phyloP scores from a whole-genome alignment of 35 echinoderm and acorn worm species.

The Ophioderma brevispina region DNA sequence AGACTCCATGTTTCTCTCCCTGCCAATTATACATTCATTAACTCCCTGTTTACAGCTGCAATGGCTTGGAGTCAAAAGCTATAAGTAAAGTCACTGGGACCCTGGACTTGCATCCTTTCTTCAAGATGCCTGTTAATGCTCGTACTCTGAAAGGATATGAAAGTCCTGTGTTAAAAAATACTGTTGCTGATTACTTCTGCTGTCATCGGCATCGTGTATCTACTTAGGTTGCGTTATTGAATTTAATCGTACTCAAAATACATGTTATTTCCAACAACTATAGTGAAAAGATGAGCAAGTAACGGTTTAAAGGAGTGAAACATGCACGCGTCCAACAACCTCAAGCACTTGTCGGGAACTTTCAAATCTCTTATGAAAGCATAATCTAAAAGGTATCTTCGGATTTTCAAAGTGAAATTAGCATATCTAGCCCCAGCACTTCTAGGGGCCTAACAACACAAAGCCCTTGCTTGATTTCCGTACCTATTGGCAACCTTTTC shows the following conservation, averaged over 20 bases:
- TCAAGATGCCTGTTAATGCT: not conserved
- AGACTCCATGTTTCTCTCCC: not conserved
- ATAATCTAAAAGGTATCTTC: conserved; percentile 8
- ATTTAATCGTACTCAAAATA: too few species aligned
- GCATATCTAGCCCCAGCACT: not conserved
- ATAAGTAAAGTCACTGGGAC: not conserved
- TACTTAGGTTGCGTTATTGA: too few species aligned
- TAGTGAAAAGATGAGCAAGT: too few species aligned
- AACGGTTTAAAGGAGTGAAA: not conserved
- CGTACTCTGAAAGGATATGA: not conserved
- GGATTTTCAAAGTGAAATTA: not conserved
- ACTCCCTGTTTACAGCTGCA: not conserved
- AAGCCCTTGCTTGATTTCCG: not conserved
- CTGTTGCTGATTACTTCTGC: not conserved
- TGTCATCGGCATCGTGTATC: too few species aligned
- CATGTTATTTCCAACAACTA: too few species aligned
- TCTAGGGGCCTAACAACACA: not conserved
- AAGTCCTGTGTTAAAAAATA: not conserved
- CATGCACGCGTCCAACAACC: not conserved
- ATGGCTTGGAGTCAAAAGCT: too few species aligned
- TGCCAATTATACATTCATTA: not conserved
- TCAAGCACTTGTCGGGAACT: not conserved
- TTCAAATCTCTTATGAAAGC: not conserved
- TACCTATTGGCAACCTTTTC: not conserved
- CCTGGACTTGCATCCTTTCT: not conserved